These are phyloP conservation scores for Centropus unirufus DNA, from an alignment of 2,113 vertebrate species.

Conservation along the genomic window DNA sequence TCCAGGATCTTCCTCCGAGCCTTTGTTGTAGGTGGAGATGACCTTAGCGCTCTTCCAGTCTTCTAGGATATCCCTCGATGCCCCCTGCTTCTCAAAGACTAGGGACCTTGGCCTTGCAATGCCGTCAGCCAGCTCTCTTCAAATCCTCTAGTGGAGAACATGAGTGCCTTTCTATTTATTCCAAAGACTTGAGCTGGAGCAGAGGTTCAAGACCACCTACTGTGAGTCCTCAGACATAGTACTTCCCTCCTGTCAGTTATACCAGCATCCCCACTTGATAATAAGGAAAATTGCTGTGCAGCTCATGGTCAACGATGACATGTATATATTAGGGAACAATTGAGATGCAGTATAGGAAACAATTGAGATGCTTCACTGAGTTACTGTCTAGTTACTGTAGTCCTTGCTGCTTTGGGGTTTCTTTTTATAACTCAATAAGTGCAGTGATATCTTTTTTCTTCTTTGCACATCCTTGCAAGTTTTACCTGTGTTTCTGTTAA, in stretches of 20 bases:
- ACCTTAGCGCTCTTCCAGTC: too few species aligned
- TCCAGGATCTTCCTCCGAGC: too few species aligned
- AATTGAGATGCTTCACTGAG: neutral
- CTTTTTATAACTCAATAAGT: neutral
- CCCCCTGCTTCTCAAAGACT: too few species aligned
- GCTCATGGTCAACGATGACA: neutral
- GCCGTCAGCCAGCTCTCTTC: too few species aligned
- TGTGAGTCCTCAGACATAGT: neutral
- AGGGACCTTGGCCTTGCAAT: too few species aligned
- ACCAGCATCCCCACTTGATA: neutral
- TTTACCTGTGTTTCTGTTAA: neutral
- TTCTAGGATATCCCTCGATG: too few species aligned
- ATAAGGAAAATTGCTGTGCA: neutral
- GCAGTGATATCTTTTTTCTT: neutral
- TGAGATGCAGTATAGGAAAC: neutral
- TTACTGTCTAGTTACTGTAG: neutral
- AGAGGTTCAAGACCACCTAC: neutral
- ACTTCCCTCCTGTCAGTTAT: neutral
- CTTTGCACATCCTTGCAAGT: neutral
- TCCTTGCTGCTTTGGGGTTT: neutral
- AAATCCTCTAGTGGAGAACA: too few species aligned
- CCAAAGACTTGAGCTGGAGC: accelerated
- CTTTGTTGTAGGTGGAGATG: too few species aligned
- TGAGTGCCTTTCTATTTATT: neutral
- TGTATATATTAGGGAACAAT: neutral